Base-by-base conservation (phyloP, 2,113 vertebrate species). In the Paramisgurnus dabryanus region DNA sequence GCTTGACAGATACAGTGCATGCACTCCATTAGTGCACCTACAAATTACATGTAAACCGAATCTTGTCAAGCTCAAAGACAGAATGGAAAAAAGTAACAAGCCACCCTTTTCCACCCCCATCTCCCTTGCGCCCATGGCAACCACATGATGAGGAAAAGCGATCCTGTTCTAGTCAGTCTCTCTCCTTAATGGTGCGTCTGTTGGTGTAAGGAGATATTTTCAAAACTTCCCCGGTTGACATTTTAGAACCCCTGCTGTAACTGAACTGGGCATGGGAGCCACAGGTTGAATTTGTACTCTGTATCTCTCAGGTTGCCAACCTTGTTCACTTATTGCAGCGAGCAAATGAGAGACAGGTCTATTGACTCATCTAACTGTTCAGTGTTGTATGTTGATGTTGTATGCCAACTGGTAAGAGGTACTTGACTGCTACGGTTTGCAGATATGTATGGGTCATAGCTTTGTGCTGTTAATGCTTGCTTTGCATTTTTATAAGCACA, bases 221-320 rank as follows among this genome's bases (percentile, higher is more conserved):
- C 90, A 92, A 95, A 92, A 91, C 90, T 89, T 91, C 90, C 92
- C 85, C 85, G 73, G 82, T 72, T 77, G 82, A 91, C 90, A 90
- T 92, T 93, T 94, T 91, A 93, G 93, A 93, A 94, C 91, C 85
- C 89, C 91, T 85, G 88, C 82, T 95, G 94, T 93, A 95, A 94
- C 88, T 92, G 91, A 95, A 89, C 89, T 92, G 88, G 84, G 89
- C 83, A 90, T 85, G 89, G 89, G 91, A 91, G 91, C 90, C 90
- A 91, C 90, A 90, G 90, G 91, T 92, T 90, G 90, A 90, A 91
- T 93, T 90, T 92, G 91, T 78, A 83, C 84, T 86, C 27, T 34
- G 27, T 34, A 82, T 93, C 89, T 91, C 89, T 93, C 90, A 91
- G 87, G 92, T 87, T 91, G 89, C 90, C 86, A 84, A 80, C 87